Evolutionary conservation across 2,797 vertebrate genomes (phyloP).

Genomic region (Pteropus rufus): DNA sequence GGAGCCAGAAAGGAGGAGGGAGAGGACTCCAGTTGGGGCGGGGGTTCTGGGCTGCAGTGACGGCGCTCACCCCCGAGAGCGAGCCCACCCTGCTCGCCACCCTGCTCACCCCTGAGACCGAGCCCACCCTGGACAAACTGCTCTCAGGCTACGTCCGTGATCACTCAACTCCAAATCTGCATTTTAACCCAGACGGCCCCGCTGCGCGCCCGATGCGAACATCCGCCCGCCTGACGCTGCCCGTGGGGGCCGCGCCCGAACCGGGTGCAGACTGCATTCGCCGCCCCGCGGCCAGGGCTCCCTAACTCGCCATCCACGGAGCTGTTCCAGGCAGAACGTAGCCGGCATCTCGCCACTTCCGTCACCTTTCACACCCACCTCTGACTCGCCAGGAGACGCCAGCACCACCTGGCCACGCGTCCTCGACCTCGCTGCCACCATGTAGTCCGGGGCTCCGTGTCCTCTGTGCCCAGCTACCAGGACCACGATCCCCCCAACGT

Average conservation of each 20-base stretch:
- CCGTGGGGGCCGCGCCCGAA: no score
- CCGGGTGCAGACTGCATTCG: no score
- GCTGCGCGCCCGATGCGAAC: background rate
- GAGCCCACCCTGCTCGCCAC: no score
- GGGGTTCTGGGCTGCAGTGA: background rate
- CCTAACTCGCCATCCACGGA: background rate
- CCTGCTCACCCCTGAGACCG: no score
- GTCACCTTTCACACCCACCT: background rate
- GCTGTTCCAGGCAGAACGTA: background rate
- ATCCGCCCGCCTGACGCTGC: background rate
- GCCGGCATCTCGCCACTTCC: background rate
- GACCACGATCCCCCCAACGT: fast-evolving
- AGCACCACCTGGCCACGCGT: no score
- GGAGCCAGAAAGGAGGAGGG: background rate
- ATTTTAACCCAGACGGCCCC: background rate
- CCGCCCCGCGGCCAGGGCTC: background rate
- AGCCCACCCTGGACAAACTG: background rate
- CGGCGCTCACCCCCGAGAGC: no score
- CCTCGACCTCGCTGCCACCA: background rate
- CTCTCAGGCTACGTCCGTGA: background rate
- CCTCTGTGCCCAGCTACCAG: background rate
- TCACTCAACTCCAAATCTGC: background rate
- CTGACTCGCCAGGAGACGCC: background rate
- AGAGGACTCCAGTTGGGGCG: background rate
- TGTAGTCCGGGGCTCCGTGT: fast-evolving